These are phyloP conservation scores for Osmoderma eremita DNA, from an alignment of 2,888 invertebrate species.

Conservation along the genomic window DNA sequence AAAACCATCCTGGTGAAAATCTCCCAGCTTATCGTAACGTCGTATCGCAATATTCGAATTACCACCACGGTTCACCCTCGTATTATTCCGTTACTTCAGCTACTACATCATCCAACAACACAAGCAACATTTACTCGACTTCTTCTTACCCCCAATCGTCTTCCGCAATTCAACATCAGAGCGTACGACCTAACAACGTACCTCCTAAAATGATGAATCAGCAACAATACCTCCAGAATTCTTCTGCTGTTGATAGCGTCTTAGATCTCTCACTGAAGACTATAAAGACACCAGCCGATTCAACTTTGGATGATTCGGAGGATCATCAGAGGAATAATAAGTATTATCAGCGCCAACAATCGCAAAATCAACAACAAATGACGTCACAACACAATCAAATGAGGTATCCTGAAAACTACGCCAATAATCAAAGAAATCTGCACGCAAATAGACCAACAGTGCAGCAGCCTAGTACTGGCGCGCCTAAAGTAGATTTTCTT, in stretches of 20 bases:
- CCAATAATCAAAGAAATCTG: conserved; percentile 13
- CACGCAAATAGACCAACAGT: conserved; percentile 47
- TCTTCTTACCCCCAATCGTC: conserved; percentile 38
- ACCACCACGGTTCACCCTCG: conserved; percentile 9
- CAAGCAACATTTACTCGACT: conserved; percentile 19
- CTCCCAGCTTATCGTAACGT: conserved; percentile 30
- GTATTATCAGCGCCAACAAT: conserved; percentile 46
- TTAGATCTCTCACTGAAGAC: conserved; percentile 90
- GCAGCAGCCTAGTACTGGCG: conserved; percentile 61
- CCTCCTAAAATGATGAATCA: conserved; percentile 41
- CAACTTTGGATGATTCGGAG: conserved; percentile 78
- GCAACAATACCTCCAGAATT: conserved; percentile 39
- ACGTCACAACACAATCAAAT: conserved; percentile 5
- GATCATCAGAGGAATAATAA: conserved; percentile 62
- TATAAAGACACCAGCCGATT: conserved; percentile 87
- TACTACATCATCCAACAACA: conserved; percentile 14
- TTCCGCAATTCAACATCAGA: conserved; percentile 38
- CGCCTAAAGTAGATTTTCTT: conserved; percentile 82
- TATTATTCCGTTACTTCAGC: conserved; percentile 17
- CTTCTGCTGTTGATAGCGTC: conserved; percentile 37
- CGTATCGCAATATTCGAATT: conserved; percentile 31
- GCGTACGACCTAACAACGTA: conserved; percentile 34
- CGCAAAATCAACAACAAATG: conserved; percentile 2
- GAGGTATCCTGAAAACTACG: conserved; percentile 30
- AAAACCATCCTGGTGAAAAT: conserved; percentile 40